Base-by-base conservation (phyloP, 2,113 vertebrate species). In the Aldabrachelys gigantea region DNA sequence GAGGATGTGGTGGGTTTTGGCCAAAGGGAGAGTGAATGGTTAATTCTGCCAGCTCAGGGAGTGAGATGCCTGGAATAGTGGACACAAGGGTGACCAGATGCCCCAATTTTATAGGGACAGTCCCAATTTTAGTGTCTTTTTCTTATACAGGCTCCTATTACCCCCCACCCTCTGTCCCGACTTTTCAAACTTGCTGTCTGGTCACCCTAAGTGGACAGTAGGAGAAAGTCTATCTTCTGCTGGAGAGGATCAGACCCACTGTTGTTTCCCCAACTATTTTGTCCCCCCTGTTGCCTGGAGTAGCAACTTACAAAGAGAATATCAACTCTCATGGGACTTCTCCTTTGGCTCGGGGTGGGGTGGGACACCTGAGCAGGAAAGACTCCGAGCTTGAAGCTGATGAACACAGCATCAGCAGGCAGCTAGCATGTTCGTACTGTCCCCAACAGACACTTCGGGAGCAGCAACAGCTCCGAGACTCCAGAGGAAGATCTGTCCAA, bases 401-500 rank as follows among this genome's bases (percentile, higher is more conserved):
- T 69, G 65, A 69, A 2, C 65, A 8, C 31, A 65, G 62, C 3
- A 7, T 19, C 35, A 9, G 59, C 59, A 62, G 29, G 59, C 27
- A 62, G n/a, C 4, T 19, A 21, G 31, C 10, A 17, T 21, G 35
- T 35, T 38, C 8, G 17, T 35, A 21, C 16, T 38, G 65, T 72
- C 17, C 65, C 65, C 9, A 38, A n/a, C n/a, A 10, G 17, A 38
- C 2, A 72, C 10, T 38, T 72, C 65, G 10, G n/a, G 9, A 72
- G n/a, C n/a, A 19, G 65, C 65, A 11, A 38, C 16, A 10, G n/a
- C 17, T 38, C 19, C 35, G 16, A 35, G 35, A 31, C 62, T 65
- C 31, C 62, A 38, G 65, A 72, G 7, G 16, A 19, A 72, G 65
- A 90, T 93, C 96, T 96, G 95, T 93, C 92, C 92, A 96, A 96